Base-by-base conservation (phyloP, 2,113 vertebrate species). In the human (Homo sapiens) region DNA sequence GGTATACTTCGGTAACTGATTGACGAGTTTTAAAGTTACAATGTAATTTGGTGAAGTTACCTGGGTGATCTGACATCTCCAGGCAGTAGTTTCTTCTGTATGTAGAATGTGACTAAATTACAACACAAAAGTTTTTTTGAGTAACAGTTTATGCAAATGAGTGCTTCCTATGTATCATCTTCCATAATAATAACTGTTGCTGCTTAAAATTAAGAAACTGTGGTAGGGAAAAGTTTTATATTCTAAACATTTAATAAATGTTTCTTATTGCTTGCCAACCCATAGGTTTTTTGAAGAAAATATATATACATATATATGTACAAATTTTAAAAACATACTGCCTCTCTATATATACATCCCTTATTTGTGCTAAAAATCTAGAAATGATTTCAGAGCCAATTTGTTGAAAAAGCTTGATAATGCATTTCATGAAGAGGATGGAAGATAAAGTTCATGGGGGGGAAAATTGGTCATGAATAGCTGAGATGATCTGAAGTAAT, bases 401-500 rank as follows among this genome's bases (percentile, higher is more conserved):
- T 78, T 91, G 3, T 87, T 94, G 27, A 68, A 76, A 94, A 91
- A 87, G 12, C 25, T 91, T 89, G 81, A 94, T 61, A 72, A 93
- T 45, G 57, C 45, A 81, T 95, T 96, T 94, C 94, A 40, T 94
- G 76, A 87, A 89, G 32, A 94, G 45, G 14, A 88, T 32, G 20
- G 40, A 95, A 93, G 89, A 92, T 96, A 48, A 97, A 93, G 38
- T 87, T 92, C 82, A 95, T 86, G 38, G 73, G 22, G 48, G 76
- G 38, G 64, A 10, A 61, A 97, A 91, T 68, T 93, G 73, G 38
- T 94, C 86, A 78, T 96, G 94, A 98, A 90, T 89, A 96, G 70
- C 43, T 76, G 92, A 95, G 68, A 94, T 50, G 45, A 83, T 91
- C 79, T 91, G 50, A 70, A 81, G 78, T 94, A 89, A 93, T 95